A percentile compares a stretch with the other conserved stretches of the same genome.
phyloP scores from a whole-genome alignment of 2,797 vertebrate genomes.

The Hypotaenidia philippensis region DNA sequence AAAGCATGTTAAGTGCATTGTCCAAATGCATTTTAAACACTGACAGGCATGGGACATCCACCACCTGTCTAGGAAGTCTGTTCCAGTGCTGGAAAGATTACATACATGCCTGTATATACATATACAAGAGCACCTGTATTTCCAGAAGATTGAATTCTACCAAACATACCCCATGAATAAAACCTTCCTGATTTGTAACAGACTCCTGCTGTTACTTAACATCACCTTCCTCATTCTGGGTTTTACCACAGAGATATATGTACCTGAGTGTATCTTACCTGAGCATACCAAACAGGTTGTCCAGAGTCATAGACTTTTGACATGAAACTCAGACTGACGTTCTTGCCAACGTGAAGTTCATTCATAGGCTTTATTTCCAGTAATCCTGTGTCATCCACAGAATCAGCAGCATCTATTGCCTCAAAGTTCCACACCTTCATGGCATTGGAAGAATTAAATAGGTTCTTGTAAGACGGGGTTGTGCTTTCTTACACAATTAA shows the following conservation, averaged over 20 bases:
- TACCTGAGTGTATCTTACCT: conserved; percentile 80
- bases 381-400: conserved; percentile 77
- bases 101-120: too few relatives aligned
- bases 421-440: conserved; percentile 93
- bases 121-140: background rate
- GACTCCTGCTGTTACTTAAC: background rate
- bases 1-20: background rate
- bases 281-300: conserved; percentile 91
- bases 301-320: conserved; percentile 83
- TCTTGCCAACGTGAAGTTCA: conserved; percentile 87
- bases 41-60: background rate
- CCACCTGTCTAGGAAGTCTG: background rate
- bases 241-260: background rate
- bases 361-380: conserved; percentile 91
- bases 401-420: conserved; percentile 85
- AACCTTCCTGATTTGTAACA: background rate
- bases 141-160: background rate
- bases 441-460: background rate
- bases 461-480: background rate
- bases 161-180: background rate
- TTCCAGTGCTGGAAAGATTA: background rate
- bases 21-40: background rate
- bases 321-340: conserved; percentile 87
- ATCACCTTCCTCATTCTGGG: background rate
- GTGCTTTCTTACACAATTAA: background rate